Base-by-base conservation (phyloP, 1,140 invertebrate species). In the Magallana gigas region DNA sequence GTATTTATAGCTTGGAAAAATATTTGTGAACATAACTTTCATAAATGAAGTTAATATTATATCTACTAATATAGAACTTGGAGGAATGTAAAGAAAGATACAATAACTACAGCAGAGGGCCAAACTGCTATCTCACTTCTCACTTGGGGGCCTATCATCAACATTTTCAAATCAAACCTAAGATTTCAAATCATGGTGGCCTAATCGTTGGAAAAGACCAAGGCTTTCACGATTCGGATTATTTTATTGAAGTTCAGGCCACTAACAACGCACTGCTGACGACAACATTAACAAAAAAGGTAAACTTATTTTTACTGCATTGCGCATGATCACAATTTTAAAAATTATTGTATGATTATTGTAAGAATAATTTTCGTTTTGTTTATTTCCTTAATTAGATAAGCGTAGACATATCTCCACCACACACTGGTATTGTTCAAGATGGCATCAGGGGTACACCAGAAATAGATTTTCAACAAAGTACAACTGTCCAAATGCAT, bases 221-320 rank as follows among this genome's bases (percentile, higher is more conserved):
- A 1, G 91, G 90, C 18, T 56, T 84, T 7, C 91, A 92, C 58
- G 91, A 92, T 83, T 86, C 85, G 16, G 91, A 92, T 62, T 92
- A 92, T 76, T 89, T 76, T 48, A 81, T 92, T 3, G 88, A 91
- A 85, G 83, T 92, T 58, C 83, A 71, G n/a, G 91, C 87, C 9
- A 88, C 81, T 2, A 92, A 90, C 83, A 84, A 88, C 11, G 91
- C 91, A 23, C 62, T 90, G 1, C 83, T 91, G 11, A 83, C 62
- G 12, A 90, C 91, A 1, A 87, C 68, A 1, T 5, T 89, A 1
- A 80, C 3, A 6, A 90, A 84, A 57, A 89, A 92, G 90, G 91
- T 92, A 64, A n/a, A n/a, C n/a, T n/a, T n/a, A n/a, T n/a, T n/a
- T n/a, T n/a, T n/a, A n/a, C n/a, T n/a, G n/a, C n/a, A n/a, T n/a